These are phyloP conservation scores for Andrena camellia DNA, from an alignment of 2,888 invertebrate genomes.

Conservation along the genomic window DNA sequence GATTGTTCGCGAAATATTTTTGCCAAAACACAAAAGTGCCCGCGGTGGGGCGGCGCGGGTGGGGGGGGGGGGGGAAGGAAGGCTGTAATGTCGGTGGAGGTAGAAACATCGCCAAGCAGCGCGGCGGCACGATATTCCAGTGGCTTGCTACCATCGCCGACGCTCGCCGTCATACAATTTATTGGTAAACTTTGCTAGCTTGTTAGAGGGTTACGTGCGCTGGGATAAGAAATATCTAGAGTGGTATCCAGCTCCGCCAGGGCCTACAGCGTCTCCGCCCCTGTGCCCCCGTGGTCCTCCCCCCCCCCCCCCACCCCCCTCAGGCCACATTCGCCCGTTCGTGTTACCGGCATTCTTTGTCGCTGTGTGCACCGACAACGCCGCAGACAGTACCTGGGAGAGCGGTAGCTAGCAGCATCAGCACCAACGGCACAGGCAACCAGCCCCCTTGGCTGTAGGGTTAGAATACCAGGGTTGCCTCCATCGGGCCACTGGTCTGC, in stretches of 20 bases:
- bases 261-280: constrained; percentile 36
- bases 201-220: constrained; percentile 85
- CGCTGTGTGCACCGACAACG: constrained; percentile 51
- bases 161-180: constrained; percentile 83
- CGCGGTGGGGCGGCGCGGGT: background rate
- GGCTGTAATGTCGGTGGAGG: background rate
- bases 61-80: background rate
- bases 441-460: constrained; percentile 75
- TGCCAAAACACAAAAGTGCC: background rate
- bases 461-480: constrained; percentile 81
- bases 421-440: constrained; percentile 45
- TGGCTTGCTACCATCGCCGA: constrained; percentile 75
- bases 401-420: constrained; percentile 48
- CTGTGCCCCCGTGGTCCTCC: background rate
- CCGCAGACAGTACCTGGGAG: constrained; percentile 59
- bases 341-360: constrained; percentile 71
- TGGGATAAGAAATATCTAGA: constrained; percentile 84
- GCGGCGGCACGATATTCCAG: constrained; percentile 77
- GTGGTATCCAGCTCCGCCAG: constrained; percentile 60
- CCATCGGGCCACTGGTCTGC: constrained; percentile 82
- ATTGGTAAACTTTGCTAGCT: constrained; percentile 85
- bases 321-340: constrained; percentile 24
- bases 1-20: constrained; percentile 29
- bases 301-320: background rate
- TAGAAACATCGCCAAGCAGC: constrained; percentile 37